These are phyloP conservation scores for Clepsis dumicolana DNA, from an alignment of 2,888 invertebrate species.

Conservation along the genomic window DNA sequence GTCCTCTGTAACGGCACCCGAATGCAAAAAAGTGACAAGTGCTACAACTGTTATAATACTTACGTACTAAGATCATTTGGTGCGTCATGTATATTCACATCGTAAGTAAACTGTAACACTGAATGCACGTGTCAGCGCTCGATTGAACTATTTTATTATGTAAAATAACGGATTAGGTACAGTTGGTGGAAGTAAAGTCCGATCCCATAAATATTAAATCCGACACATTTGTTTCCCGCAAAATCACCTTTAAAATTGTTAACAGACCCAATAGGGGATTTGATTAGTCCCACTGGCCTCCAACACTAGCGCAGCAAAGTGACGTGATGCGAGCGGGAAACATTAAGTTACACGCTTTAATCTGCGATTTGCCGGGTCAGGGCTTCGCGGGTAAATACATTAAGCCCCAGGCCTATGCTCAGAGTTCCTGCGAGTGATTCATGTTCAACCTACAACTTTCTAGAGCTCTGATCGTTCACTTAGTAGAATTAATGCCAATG, in stretches of 20 bases:
- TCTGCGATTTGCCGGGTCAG: constrained; percentile 34
- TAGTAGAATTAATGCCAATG: constrained; percentile 3
- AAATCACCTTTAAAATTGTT: constrained; percentile 14
- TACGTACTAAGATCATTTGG: too few species aligned
- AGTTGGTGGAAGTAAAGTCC: background rate
- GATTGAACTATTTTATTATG: too few species aligned
- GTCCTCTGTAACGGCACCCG: too few species aligned
- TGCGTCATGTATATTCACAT: too few species aligned
- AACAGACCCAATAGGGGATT: constrained; percentile 24
- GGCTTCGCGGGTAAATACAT: constrained; percentile 35
- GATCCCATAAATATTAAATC: background rate
- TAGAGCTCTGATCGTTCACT: constrained; percentile 23
- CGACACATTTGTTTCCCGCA: background rate
- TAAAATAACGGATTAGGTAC: background rate
- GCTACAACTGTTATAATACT: too few species aligned
- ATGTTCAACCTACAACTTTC: constrained; percentile 28
- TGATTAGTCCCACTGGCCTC: constrained; percentile 31
- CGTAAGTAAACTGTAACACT: too few species aligned
- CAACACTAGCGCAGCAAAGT: constrained; percentile 16
- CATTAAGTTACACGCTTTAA: constrained; percentile 37
- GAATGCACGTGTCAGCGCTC: too few species aligned
- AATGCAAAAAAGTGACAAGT: too few species aligned
- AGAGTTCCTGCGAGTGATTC: constrained; percentile 32
- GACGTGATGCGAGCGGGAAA: constrained; percentile 19
- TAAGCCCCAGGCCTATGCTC: constrained; percentile 32